A percentile compares a stretch with the other conserved stretches of the same genome.
phyloP scores from a whole-genome alignment of 2,888 invertebrate species.

The Caenorhabditis sp. region DNA sequence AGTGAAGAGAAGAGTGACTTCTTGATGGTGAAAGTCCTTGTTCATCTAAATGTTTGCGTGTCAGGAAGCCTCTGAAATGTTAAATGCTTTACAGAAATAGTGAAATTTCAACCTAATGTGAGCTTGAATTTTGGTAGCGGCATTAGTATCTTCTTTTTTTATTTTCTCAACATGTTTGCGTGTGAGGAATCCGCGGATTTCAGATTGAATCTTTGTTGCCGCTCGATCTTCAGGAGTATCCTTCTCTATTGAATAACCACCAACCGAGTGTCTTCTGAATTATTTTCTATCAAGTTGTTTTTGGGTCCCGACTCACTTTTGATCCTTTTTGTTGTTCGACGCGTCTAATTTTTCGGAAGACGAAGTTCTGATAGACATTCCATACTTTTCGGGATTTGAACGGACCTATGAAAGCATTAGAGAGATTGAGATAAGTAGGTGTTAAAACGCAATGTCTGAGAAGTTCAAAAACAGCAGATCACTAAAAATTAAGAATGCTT shows the following conservation, averaged over 20 bases:
- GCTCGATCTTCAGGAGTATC: constrained; percentile 78
- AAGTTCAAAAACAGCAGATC: no score
- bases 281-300: neutral
- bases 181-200: constrained; percentile 77
- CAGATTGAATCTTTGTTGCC: constrained; percentile 75
- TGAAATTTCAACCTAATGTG: constrained; percentile 84
- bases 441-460: no score
- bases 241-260: constrained; percentile 71
- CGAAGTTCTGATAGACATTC: constrained; percentile 81
- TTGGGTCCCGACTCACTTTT: constrained; percentile 68
- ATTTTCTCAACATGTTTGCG: constrained; percentile 80
- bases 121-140: constrained; percentile 92
- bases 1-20: constrained; percentile 72
- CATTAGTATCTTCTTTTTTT: constrained; percentile 90
- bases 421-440: no score
- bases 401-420: constrained; percentile 81
- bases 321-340: constrained; percentile 75
- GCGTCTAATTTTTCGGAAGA: constrained; percentile 73
- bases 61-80: constrained; percentile 74
- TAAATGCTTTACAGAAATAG: neutral
- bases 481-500: no score
- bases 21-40: constrained; percentile 74
- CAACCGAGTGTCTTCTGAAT: constrained; percentile 75
- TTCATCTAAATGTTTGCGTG: constrained; percentile 76
- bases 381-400: constrained; percentile 85